Base-by-base conservation (phyloP, 2,888 invertebrate genomes). In the Ormyrus rosae region DNA sequence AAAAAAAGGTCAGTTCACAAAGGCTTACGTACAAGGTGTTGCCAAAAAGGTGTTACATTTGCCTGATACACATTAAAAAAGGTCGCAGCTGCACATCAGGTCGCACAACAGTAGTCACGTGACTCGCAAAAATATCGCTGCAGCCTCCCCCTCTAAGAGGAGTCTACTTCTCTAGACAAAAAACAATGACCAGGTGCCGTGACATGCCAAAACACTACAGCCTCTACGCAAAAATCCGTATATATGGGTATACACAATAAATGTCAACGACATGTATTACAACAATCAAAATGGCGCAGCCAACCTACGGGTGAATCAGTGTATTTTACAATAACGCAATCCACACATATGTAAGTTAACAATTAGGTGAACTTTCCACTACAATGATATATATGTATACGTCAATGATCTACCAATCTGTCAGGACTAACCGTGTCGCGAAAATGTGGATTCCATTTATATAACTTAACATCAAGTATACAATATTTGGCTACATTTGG, bases 371-470 rank as follows among this genome's bases (percentile, higher is more conserved):
- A 63, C 51, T 10, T 5, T 8, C 46, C 11, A 48, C 68, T 69
- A 76, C 76, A 50, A 2, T 19, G 60, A 73, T 9, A 50, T 67
- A 70, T 50, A 60, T 13, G 13, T 48, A 48, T n/a, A 46, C 19
- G 45, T 11, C 60, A 67, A 6, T 45, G 8, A 67, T 64, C 34
- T 19, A 13, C 71, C 10, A 64, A 60, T 51, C 8, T 46, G 53
- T 48, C 34, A 48, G 51, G 61, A 78, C 78, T 78, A 78, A 78
- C 78, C 78, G 34, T 78, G 51, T 72, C 71, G 72, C 68, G 19
- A 61, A 34, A 61, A 53, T 65, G 65, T 45, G 68, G 48, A 55
- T 55, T 69, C 46, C 55, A 60, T 61, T 63, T 34, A 34, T 34
- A 34, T 34, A 34, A 77, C 34, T 34, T 34, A 77, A 70, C 50